A percentile compares a stretch with the other conserved stretches of the same genome.
Conservation (phyloP, 2,113 vertebrate species). For the Aythya baeri region DNA sequence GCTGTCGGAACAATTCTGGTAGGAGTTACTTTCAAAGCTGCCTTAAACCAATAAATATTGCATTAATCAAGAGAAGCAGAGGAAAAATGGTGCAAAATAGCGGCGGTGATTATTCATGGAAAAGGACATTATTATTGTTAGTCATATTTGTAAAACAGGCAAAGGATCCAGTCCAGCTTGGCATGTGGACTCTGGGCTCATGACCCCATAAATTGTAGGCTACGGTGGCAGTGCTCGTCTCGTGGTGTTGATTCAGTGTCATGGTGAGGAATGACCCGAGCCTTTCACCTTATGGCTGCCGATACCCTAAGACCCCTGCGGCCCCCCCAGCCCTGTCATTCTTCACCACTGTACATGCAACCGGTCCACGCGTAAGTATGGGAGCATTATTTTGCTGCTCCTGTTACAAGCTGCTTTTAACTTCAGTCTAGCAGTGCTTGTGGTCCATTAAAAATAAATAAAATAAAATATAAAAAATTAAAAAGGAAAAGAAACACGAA, state of each 20-base stretch:
- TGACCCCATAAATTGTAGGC: background rate
- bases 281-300: background rate
- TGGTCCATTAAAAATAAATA: background rate
- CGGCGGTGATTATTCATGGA: background rate
- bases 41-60: background rate
- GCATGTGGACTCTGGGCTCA: background rate
- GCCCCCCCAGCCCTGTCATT: background rate
- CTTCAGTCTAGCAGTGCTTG: background rate
- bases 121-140: background rate
- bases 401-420: background rate
- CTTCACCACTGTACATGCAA: background rate
- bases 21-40: background rate
- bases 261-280: constrained; percentile 22
- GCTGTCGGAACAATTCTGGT: background rate
- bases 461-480: background rate
- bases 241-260: constrained; percentile 24
- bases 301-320: background rate
- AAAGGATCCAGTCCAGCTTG: background rate
- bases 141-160: background rate
- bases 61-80: background rate
- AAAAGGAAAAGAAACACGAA: background rate
- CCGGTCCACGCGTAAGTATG: background rate
- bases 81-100: background rate
- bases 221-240: constrained; percentile 22
- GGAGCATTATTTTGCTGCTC: background rate